Percentiles rank a stretch among this genome's conserved stretches.
phyloP scores from a whole-genome alignment of 2,888 invertebrate genomes.

The Lycaena phlaeas region DNA sequence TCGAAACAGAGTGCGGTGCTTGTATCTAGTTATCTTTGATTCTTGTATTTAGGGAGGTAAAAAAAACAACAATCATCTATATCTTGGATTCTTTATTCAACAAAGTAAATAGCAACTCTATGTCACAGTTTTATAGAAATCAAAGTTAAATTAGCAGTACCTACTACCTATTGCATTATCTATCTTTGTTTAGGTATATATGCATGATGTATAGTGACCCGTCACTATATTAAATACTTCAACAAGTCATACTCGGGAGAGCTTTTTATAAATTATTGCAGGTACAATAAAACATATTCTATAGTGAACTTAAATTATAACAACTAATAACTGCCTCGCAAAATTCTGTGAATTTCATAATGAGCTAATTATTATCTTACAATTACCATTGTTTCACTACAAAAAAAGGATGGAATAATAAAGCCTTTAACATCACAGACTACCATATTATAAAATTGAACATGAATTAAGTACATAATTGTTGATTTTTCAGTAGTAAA shows the following conservation, averaged over 20 bases:
- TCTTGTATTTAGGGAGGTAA: too few species aligned
- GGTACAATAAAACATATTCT: slow-evolving; percentile 2
- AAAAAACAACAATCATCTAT: too few species aligned
- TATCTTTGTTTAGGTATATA: neutral
- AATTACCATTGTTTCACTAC: slow-evolving; percentile 21
- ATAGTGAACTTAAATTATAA: neutral
- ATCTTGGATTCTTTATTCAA: slow-evolving; percentile 1
- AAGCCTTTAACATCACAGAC: slow-evolving; percentile 19
- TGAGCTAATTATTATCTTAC: slow-evolving; percentile 12
- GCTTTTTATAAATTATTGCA: neutral
- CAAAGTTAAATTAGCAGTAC: slow-evolving; percentile 3
- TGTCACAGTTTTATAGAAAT: slow-evolving; percentile 6
- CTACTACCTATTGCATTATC: neutral
- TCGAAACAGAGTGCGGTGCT: too few species aligned
- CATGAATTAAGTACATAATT: neutral
- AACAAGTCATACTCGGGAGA: neutral
- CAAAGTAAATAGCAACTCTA: slow-evolving; percentile 6
- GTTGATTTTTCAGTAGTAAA: too few species aligned
- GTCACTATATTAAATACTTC: neutral
- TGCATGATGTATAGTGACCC: neutral
- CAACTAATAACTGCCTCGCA: neutral
- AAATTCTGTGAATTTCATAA: neutral
- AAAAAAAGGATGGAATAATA: slow-evolving; percentile 20
- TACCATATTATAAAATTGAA: neutral
- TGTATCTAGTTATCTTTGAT: too few species aligned